These are phyloP conservation scores for Anguilla anguilla DNA, from an alignment of 2,797 vertebrate species.

Conservation along the genomic window DNA sequence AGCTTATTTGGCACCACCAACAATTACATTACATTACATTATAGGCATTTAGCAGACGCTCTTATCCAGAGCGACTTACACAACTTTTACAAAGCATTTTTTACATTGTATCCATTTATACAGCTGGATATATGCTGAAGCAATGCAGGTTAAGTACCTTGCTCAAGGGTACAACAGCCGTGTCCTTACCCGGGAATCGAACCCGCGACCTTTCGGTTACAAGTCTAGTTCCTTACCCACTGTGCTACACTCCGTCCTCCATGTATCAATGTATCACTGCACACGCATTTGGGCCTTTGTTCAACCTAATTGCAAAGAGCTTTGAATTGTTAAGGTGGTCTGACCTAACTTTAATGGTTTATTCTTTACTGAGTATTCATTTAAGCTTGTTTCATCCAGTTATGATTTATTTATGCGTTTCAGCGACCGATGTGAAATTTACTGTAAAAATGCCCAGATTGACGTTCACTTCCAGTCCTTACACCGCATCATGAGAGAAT, in stretches of 20 bases:
- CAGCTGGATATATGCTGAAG: no score
- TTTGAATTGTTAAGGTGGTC: not conserved
- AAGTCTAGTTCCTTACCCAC: no score
- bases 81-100: no score
- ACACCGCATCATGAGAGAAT: not conserved
- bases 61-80: no score
- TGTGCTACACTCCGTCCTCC: no score
- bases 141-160: no score
- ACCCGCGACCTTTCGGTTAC: no score
- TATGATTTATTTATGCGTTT: not conserved
- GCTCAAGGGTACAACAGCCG: no score
- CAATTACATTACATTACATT: no score
- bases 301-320: conserved; percentile 62
- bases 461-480: not conserved
- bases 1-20: conserved; percentile 57
- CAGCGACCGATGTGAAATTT: not conserved
- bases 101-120: no score
- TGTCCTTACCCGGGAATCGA: no score
- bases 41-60: no score
- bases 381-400: not conserved
- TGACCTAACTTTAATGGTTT: not conserved
- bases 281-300: conserved; percentile 64
- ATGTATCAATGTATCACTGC: conserved; percentile 63
- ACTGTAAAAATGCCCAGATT: not conserved
- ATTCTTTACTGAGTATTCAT: not conserved